Conservation (phyloP, 92 coral and sea anemone species). For the Siderastrea radians region DNA sequence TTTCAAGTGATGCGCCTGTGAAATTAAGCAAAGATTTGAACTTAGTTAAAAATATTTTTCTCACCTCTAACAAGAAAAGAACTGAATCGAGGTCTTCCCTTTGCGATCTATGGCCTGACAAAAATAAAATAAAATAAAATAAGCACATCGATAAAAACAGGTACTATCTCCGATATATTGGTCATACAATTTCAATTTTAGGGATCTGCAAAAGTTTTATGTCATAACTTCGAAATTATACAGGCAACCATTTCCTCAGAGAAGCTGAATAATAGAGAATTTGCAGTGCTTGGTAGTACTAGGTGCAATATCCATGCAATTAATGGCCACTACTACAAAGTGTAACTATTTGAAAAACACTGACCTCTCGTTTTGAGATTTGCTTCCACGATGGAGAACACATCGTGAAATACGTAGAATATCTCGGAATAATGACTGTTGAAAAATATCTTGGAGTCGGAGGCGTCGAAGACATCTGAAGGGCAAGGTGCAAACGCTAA, state of each 20-base stretch:
- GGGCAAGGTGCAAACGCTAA: conserved; percentile 44
- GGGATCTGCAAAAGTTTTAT: not conserved
- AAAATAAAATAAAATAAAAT: conserved; percentile 13
- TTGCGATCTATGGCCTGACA: conserved; percentile 91
- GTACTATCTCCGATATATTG: not conserved
- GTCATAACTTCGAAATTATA: not conserved
- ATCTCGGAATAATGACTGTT: conserved; percentile 94
- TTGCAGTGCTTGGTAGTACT: not conserved
- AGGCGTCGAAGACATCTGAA: conserved; percentile 87
- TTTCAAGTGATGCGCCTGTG: not conserved
- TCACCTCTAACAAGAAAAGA: conserved; percentile 91
- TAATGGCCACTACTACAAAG: conserved; percentile 31
- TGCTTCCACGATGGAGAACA: conserved; percentile 88
- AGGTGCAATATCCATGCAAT: conserved; percentile 19
- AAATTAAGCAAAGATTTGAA: not conserved
- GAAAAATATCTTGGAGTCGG: conserved; percentile 95
- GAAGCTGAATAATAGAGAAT: not conserved
- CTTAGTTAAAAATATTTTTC: not conserved
- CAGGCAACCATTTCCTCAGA: not conserved
- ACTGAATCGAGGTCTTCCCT: conserved; percentile 95
- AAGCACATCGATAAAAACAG: not conserved
- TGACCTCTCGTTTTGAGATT: conserved; percentile 95
- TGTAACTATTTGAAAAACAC: conserved; percentile 46
- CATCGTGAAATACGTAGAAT: conserved; percentile 95
- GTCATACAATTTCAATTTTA: too few species aligned